phyloP scores from a whole-genome alignment of 2,888 invertebrate species.

The Drepanosiphum platanoidis region DNA sequence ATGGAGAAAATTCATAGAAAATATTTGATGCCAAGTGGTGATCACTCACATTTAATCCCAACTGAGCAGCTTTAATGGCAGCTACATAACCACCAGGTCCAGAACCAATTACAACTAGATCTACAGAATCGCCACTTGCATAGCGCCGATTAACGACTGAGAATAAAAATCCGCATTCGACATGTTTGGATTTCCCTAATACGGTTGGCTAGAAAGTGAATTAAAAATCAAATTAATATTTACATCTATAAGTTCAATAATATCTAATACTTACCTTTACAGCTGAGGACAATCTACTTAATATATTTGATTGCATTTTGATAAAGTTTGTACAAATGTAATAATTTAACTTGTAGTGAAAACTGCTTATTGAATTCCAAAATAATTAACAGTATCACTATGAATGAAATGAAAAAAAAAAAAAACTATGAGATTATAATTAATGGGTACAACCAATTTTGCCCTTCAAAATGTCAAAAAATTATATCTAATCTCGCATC shows the following conservation, averaged over 20 bases:
- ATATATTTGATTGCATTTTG: constrained; percentile 64
- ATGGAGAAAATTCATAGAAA: background rate
- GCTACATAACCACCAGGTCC: constrained; percentile 99
- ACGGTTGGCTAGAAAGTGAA: constrained; percentile 43
- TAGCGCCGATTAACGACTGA: constrained; percentile 68
- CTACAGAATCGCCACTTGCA: constrained; percentile 82
- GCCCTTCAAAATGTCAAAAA: constrained; percentile 61
- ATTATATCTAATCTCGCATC: constrained; percentile 20
- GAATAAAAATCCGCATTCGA: constrained; percentile 12
- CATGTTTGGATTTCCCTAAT: constrained; percentile 25
- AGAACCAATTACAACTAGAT: constrained; percentile 96
- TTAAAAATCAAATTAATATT: background rate
- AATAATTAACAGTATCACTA: background rate
- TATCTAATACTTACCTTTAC: constrained; percentile 63
- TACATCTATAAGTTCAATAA: background rate
- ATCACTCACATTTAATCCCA: constrained; percentile 91
- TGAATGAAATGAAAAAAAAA: background rate
- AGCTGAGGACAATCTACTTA: constrained; percentile 63
- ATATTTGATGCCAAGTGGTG: background rate
- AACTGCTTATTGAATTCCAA: background rate
- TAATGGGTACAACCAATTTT: background rate
- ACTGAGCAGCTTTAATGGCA: constrained; percentile 97
- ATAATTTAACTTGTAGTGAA: background rate
- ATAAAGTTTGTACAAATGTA: background rate
- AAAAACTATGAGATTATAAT: background rate